These are phyloP conservation scores for Oceanodroma leucorhoa DNA, from an alignment of 2,797 vertebrate species.

Conservation along the genomic window DNA sequence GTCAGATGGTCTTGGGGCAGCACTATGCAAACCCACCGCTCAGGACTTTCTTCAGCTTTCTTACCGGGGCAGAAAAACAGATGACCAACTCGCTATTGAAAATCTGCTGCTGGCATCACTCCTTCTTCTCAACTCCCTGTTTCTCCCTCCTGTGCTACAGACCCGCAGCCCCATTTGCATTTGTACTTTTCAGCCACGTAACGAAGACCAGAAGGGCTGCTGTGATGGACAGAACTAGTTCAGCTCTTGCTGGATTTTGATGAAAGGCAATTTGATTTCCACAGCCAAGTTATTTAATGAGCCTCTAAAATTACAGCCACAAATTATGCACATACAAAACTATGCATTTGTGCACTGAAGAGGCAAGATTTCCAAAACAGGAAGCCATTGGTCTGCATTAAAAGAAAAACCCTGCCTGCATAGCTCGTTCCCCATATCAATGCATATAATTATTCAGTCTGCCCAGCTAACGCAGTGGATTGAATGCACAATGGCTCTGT, in stretches of 20 bases:
- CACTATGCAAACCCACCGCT: rapidly evolving
- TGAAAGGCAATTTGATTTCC: slow-evolving; percentile 69
- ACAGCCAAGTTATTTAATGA: slow-evolving; percentile 71
- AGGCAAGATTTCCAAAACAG: slow-evolving; percentile 68
- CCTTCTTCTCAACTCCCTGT: not conserved
- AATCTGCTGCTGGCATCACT: not conserved
- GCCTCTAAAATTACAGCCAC: slow-evolving; percentile 70
- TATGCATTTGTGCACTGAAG: slow-evolving; percentile 62
- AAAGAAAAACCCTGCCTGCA: slow-evolving; percentile 54
- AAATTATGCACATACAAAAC: slow-evolving; percentile 71
- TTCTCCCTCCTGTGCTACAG: not conserved
- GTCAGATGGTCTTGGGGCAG: not conserved
- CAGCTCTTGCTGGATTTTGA: slow-evolving; percentile 65
- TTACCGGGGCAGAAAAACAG: not conserved
- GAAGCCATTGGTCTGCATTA: slow-evolving; percentile 51
- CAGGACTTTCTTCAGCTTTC: not conserved
- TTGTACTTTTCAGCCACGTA: slow-evolving; percentile 37
- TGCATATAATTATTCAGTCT: slow-evolving; percentile 32
- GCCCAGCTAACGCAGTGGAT: not conserved
- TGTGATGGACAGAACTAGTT: slow-evolving; percentile 59
- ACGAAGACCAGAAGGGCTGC: slow-evolving; percentile 64
- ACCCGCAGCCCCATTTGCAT: slow-evolving; percentile 9
- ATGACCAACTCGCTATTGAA: not conserved
- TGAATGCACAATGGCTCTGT: slow-evolving; percentile 43
- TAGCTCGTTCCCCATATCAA: slow-evolving; percentile 32